Percentiles rank a stretch among this genome's conserved stretches.
These are phyloP conservation scores for Aplysia californica DNA, from an alignment of 1,140 invertebrate species.

Conservation along the genomic window DNA sequence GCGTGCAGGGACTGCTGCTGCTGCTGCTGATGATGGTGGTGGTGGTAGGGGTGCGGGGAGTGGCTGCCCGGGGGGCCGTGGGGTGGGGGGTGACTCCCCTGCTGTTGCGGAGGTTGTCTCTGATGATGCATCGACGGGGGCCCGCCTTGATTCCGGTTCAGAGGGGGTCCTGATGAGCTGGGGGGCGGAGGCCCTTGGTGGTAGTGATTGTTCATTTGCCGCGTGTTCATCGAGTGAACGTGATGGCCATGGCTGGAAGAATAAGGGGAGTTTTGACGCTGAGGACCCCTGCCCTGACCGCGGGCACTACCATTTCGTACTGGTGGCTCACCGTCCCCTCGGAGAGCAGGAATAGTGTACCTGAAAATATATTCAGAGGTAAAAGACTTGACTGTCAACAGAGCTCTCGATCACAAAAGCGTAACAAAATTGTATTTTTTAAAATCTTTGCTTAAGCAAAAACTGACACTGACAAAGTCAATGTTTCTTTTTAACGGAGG, in stretches of 20 bases:
- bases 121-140: no score
- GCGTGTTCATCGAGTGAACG: not conserved
- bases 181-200: constrained; percentile 5
- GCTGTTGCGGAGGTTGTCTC: not conserved
- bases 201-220: constrained; percentile 17
- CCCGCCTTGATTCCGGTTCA: no score
- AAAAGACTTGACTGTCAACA: no score
- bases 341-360: not conserved
- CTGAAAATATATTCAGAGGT: constrained; percentile 8
- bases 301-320: not conserved
- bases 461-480: no score
- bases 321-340: constrained; percentile 1
- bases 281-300: not conserved
- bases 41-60: not conserved
- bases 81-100: no score
- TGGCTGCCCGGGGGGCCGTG: not conserved
- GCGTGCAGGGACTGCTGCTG: constrained; percentile 15
- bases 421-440: no score
- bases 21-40: no score
- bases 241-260: not conserved
- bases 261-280: not conserved
- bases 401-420: no score
- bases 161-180: no score
- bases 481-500: no score
- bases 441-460: no score